Evolutionary conservation across 2,888 invertebrate genomes (phyloP).

Genomic region (Epinotia bilunana): DNA sequence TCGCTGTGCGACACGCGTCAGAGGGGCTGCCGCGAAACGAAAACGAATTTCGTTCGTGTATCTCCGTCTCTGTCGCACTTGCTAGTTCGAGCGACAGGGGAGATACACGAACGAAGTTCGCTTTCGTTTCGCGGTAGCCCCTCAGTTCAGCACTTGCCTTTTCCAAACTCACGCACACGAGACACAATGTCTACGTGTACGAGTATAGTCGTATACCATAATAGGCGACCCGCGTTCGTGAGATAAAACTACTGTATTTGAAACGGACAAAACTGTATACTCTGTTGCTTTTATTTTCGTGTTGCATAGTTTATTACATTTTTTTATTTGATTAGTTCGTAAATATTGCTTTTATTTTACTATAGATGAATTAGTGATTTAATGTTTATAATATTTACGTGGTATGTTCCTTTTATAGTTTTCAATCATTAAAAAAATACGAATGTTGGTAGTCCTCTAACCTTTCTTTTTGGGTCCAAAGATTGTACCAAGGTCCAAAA

Average conservation of each 20-base stretch:
- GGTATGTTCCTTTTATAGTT: background rate
- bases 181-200: no score
- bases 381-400: background rate
- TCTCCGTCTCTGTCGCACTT: no score
- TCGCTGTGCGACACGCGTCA: no score
- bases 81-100: no score
- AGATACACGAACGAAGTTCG: no score
- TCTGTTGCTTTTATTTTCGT: background rate
- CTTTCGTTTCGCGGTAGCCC: no score
- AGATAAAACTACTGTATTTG: background rate
- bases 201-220: background rate
- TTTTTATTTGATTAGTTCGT: background rate
- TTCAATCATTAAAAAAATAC: background rate
- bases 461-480: conserved; percentile 5
- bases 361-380: background rate
- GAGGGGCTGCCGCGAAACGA: no score
- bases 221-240: background rate
- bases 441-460: background rate
- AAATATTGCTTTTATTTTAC: background rate
- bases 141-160: no score
- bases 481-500: conserved; percentile 18
- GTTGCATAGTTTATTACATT: background rate
- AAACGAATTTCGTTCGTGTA: no score
- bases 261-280: background rate
- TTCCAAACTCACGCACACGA: no score